Percentiles rank a stretch among this genome's conserved stretches.
Conservation (phyloP, 2,888 invertebrate genomes). For the Keiferia lycopersicella region DNA sequence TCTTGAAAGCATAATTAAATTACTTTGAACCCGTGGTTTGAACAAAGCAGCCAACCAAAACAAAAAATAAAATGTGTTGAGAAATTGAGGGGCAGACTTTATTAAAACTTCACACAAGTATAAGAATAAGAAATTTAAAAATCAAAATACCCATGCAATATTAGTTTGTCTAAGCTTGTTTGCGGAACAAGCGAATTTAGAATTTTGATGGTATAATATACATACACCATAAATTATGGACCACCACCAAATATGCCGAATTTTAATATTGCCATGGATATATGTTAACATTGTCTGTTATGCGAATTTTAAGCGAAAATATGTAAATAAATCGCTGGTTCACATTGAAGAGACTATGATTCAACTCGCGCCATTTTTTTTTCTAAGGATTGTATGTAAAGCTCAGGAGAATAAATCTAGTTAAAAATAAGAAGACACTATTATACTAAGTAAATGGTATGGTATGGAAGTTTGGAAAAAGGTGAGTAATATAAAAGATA, state of each 20-base stretch:
- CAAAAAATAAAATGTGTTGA: too few species aligned
- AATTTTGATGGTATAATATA: slow-evolving; percentile 41
- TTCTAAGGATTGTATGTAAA: background rate
- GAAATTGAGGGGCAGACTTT: background rate
- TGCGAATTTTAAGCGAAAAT: slow-evolving; percentile 60
- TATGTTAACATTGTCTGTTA: slow-evolving; percentile 66
- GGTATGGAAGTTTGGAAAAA: background rate
- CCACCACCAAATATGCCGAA: slow-evolving; percentile 66
- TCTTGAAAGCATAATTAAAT: too few species aligned
- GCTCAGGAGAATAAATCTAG: background rate
- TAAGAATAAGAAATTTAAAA: slow-evolving; percentile 15
- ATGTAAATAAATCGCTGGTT: slow-evolving; percentile 55
- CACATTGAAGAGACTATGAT: slow-evolving; percentile 47
- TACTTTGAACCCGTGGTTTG: too few species aligned
- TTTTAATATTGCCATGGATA: slow-evolving; percentile 76
- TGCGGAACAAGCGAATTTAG: slow-evolving; percentile 45
- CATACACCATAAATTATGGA: slow-evolving; percentile 45
- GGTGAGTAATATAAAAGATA: background rate
- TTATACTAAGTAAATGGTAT: too few species aligned
- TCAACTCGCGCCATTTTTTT: slow-evolving; percentile 28
- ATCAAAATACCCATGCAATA: slow-evolving; percentile 73
- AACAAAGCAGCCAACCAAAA: too few species aligned
- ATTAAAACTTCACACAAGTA: slow-evolving; percentile 15
- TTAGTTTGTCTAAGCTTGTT: slow-evolving; percentile 63
- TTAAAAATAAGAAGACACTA: background rate